A percentile compares a stretch with the other conserved stretches of the same genome.
phyloP scores from a whole-genome alignment of 1,140 invertebrate species.

The Archivesica marissinica region DNA sequence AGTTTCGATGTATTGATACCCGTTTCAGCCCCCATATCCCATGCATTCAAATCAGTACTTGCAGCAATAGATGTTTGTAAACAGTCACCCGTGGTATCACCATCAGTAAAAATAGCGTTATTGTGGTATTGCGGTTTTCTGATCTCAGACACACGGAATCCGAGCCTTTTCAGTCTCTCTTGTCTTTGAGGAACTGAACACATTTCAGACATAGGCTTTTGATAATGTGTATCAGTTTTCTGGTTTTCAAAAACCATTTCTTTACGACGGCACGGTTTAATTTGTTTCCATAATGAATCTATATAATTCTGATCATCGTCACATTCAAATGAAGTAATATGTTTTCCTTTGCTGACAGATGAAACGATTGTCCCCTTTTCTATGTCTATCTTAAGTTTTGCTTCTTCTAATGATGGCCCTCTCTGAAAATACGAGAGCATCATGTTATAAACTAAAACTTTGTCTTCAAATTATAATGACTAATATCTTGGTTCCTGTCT shows the following conservation, averaged over 20 bases:
- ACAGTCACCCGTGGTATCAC: neutral
- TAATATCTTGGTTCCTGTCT: too few species aligned
- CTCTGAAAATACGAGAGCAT: too few species aligned
- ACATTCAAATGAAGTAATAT: neutral
- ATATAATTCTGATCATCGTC: neutral
- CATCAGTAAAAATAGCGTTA: neutral
- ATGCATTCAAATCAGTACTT: neutral
- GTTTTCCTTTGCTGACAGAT: neutral
- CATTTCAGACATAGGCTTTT: neutral
- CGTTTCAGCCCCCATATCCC: too few species aligned
- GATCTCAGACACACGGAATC: neutral
- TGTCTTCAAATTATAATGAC: too few species aligned
- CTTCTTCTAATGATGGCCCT: neutral
- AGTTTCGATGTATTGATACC: too few species aligned
- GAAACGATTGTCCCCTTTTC: slow-evolving; percentile 42
- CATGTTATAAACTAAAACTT: too few species aligned
- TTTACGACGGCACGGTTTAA: neutral
- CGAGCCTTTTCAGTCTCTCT: neutral
- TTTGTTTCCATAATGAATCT: neutral
- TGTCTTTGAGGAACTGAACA: neutral
- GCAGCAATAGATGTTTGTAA: neutral
- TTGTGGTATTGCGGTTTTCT: neutral
- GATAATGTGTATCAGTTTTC: neutral
- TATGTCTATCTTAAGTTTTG: slow-evolving; percentile 38
- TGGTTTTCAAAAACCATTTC: neutral